Conservation (phyloP, 2,797 vertebrate species). For the Petrocephalus sullivani region DNA sequence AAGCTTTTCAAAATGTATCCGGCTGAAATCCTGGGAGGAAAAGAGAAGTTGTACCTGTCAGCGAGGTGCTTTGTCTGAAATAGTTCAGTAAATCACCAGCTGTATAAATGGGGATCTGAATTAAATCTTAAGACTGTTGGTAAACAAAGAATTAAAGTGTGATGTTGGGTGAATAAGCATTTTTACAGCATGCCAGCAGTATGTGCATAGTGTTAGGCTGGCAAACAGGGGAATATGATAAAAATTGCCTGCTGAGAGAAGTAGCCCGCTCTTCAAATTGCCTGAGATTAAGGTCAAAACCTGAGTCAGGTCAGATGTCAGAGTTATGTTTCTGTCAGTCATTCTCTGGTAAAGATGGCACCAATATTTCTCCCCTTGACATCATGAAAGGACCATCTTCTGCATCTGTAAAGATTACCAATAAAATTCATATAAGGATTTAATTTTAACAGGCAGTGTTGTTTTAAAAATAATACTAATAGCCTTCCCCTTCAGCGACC, state of each 20-base stretch:
- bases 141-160: not conserved
- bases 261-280: not conserved
- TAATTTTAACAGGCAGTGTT: not conserved
- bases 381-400: not conserved
- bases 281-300: constrained; percentile 16
- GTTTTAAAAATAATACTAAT: not conserved
- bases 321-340: not conserved
- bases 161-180: not conserved
- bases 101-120: not conserved
- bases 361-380: not conserved
- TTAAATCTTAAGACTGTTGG: not conserved
- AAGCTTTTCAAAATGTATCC: constrained; percentile 3
- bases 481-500: not conserved
- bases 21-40: not conserved
- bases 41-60: not conserved
- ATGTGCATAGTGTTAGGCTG: not conserved
- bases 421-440: not conserved
- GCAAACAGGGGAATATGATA: not conserved
- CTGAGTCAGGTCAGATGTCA: not conserved
- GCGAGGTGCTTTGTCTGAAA: not conserved
- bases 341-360: not conserved
- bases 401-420: not conserved
- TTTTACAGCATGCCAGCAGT: not conserved
- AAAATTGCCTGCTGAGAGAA: not conserved
- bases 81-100: not conserved